Evolutionary conservation across 2,888 invertebrate genomes (phyloP).

Genomic region (Lacanobia oleracea): DNA sequence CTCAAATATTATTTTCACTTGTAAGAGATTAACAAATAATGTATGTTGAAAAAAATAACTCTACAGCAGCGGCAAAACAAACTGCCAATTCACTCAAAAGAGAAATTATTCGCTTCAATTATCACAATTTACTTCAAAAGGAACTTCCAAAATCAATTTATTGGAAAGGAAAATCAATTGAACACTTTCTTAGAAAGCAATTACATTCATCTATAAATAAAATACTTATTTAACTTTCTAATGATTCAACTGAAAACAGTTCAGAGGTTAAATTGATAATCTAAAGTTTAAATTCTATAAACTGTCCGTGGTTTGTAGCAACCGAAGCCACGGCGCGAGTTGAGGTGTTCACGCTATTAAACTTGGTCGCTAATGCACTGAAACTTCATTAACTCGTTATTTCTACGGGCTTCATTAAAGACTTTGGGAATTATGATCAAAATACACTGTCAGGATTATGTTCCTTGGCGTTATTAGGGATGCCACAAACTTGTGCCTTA

Average conservation of each 20-base stretch:
- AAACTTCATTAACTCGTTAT: slow-evolving; percentile 72
- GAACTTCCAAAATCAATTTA: slow-evolving; percentile 52
- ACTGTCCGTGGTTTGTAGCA: slow-evolving; percentile 35
- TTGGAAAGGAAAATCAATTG: slow-evolving; percentile 43
- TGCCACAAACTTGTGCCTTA: neutral
- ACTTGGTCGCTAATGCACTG: slow-evolving; percentile 67
- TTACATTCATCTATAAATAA: slow-evolving; percentile 50
- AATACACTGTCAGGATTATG: slow-evolving; percentile 58
- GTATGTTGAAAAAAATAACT: neutral
- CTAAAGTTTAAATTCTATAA: slow-evolving; percentile 65
- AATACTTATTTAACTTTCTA: slow-evolving; percentile 44
- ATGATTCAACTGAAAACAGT: slow-evolving; percentile 50
- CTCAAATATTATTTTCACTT: no score
- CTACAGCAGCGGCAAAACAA: neutral
- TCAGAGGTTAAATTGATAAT: slow-evolving; percentile 64
- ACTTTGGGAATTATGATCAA: slow-evolving; percentile 62
- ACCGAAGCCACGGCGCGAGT: neutral
- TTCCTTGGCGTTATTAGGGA: slow-evolving; percentile 40
- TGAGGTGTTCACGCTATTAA: slow-evolving; percentile 61
- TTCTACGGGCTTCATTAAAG: slow-evolving; percentile 64
- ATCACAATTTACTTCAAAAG: slow-evolving; percentile 39
- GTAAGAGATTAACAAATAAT: neutral
- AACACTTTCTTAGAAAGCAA: slow-evolving; percentile 36
- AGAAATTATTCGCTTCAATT: slow-evolving; percentile 41
- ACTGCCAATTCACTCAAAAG: slow-evolving; percentile 21